These are phyloP conservation scores for Centropus unirufus DNA, from an alignment of 2,113 vertebrate genomes.

Conservation along the genomic window DNA sequence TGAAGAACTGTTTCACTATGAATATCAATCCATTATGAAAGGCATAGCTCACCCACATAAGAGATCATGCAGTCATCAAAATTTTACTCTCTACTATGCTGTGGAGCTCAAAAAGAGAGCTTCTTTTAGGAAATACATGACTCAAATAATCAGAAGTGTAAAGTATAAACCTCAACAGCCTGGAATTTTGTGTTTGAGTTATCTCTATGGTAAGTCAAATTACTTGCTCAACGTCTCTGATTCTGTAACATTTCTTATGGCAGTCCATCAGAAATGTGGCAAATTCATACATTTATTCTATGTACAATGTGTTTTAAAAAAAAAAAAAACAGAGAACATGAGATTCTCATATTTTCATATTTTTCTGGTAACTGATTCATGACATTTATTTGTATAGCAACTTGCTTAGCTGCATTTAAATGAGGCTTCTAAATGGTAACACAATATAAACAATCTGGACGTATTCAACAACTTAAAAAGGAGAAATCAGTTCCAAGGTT, in stretches of 20 bases:
- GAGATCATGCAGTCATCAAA: background rate
- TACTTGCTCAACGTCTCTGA: background rate
- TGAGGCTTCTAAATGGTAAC: background rate
- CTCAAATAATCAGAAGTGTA: background rate
- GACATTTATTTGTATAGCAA: background rate
- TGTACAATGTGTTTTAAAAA: accelerated
- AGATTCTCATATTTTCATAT: background rate
- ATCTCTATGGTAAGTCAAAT: background rate
- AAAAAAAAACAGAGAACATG: accelerated
- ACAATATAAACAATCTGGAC: background rate
- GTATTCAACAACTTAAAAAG: background rate
- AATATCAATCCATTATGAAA: background rate
- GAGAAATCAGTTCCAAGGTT: background rate
- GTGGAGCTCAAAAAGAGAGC: background rate
- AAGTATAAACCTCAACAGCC: background rate
- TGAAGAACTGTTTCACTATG: background rate
- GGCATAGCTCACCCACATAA: background rate
- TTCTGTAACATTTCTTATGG: background rate
- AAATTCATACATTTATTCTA: background rate
- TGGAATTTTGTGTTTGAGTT: background rate
- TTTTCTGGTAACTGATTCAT: background rate
- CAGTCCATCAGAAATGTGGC: accelerated
- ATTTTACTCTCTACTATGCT: background rate
- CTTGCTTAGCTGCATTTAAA: background rate
- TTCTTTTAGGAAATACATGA: background rate